These are phyloP conservation scores for Mesaphorura yosii DNA, from an alignment of 1,140 invertebrate species.

Conservation along the genomic window DNA sequence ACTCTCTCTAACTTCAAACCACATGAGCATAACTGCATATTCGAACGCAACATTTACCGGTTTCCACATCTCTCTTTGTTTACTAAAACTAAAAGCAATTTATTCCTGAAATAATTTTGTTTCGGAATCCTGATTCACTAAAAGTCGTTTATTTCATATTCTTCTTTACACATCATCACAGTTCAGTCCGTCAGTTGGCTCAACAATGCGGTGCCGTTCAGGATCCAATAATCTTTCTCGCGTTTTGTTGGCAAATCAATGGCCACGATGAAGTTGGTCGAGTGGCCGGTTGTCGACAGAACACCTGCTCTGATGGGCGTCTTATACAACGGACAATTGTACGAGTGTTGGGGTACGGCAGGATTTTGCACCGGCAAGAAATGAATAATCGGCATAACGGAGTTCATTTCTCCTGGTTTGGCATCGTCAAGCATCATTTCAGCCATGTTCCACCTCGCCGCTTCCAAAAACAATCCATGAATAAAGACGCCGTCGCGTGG, in stretches of 20 bases:
- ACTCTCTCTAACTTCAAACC: no score
- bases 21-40: no score
- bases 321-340: conserved; percentile 70
- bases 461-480: conserved; percentile 77
- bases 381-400: conserved; percentile 58
- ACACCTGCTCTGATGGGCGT: conserved; percentile 68
- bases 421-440: conserved; percentile 56
- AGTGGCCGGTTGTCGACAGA: conserved; percentile 75
- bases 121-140: no score
- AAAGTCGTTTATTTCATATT: no score
- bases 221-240: conserved; percentile 62
- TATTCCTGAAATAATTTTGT: no score
- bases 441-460: conserved; percentile 62
- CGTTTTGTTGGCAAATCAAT: conserved; percentile 54
- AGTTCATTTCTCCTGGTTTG: conserved; percentile 55
- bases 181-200: conserved; percentile 58
- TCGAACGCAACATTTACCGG: no score
- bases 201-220: conserved; percentile 71
- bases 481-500: conserved; percentile 65
- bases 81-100: no score
- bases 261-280: conserved; percentile 76
- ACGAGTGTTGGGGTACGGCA: conserved; percentile 52
- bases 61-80: no score
- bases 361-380: conserved; percentile 40
- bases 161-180: no score